Percentiles rank a stretch among this genome's conserved stretches.
Conservation (phyloP, 92 coral and sea anemone genomes). For the Bergia sp. region DNA sequence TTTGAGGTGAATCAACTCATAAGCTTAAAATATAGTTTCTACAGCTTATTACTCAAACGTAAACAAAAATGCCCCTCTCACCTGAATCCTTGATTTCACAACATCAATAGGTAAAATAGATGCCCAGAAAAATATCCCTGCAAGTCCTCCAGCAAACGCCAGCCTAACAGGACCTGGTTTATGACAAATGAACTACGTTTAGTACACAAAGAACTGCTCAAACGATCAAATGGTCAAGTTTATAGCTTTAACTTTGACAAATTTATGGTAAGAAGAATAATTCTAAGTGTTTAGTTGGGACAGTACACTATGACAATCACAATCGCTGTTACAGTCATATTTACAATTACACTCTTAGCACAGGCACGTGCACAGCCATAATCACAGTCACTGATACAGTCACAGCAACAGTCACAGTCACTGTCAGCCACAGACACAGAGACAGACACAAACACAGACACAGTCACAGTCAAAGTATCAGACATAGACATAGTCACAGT, state of each 20-base stretch:
- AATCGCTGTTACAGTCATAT: background rate
- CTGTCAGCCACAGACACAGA: background rate
- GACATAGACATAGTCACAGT: background rate
- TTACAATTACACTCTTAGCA: too few relatives aligned
- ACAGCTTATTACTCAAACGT: background rate
- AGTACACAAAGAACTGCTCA: background rate
- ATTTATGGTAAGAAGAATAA: background rate
- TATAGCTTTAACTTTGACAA: too few relatives aligned
- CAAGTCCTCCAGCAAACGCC: conserved; percentile 36
- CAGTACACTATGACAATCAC: background rate
- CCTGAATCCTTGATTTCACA: conserved; percentile 39
- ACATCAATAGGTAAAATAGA: conserved; percentile 40
- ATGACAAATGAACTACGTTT: background rate
- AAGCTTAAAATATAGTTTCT: background rate
- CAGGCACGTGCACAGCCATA: background rate
- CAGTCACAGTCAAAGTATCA: background rate
- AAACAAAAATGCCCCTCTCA: background rate
- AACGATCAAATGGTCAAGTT: background rate
- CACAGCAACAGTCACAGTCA: background rate
- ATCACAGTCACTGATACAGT: background rate
- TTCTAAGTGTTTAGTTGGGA: too few relatives aligned
- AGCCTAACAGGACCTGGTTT: conserved; percentile 35
- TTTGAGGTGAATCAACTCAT: background rate
- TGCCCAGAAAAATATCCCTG: conserved; percentile 49
- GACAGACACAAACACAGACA: background rate